These are phyloP conservation scores for Troglohyphantes excavatus DNA, from an alignment of 2,888 invertebrate species.

Conservation along the genomic window DNA sequence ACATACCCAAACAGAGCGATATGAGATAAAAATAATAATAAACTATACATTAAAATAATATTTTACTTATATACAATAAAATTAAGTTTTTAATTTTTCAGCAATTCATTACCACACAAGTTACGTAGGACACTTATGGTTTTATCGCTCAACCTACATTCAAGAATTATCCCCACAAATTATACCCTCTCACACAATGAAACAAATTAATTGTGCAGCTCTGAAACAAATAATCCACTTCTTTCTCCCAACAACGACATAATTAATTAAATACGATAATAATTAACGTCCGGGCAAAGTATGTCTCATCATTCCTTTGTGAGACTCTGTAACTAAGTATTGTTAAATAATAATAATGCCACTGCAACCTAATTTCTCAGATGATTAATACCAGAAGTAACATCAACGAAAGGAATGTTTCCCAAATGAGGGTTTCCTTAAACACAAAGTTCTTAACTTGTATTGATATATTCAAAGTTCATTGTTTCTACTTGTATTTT, in stretches of 20 bases:
- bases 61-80: no score
- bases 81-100: no score
- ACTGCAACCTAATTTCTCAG: neutral
- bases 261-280: slow-evolving; percentile 3
- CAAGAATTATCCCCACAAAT: neutral
- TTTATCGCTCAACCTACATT: no score
- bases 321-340: neutral
- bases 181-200: neutral
- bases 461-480: neutral
- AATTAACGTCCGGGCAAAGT: neutral
- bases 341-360: slow-evolving; percentile 2
- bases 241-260: neutral
- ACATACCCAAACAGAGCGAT: no score
- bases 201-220: neutral
- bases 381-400: neutral
- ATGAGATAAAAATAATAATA: no score
- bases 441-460: neutral
- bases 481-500: no score
- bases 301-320: slow-evolving; percentile 1
- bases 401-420: neutral
- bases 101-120: no score
- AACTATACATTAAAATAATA: no score
- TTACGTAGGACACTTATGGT: no score
- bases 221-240: slow-evolving; percentile 5
- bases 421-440: neutral